phyloP scores from a whole-genome alignment of 2,797 vertebrate species.

The Anguilla anguilla region DNA sequence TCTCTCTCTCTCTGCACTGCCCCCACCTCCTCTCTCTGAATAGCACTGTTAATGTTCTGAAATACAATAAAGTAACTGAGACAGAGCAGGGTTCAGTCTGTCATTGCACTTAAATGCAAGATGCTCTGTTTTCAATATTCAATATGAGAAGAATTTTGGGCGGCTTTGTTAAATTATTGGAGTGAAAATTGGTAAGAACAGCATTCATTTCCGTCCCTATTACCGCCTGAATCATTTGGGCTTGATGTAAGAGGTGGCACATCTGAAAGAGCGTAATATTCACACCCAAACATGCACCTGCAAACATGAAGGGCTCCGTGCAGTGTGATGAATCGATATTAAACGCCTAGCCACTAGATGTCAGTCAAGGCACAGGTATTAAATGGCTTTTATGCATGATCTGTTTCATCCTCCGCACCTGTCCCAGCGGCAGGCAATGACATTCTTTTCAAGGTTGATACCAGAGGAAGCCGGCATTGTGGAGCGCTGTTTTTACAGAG shows the following conservation, averaged over 20 bases:
- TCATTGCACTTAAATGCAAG: neutral
- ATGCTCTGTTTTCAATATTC: neutral
- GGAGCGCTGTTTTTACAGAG: slow-evolving; percentile 18
- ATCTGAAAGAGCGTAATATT: neutral
- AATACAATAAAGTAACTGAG: too few relatives aligned
- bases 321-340: neutral
- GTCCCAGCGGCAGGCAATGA: slow-evolving; percentile 23
- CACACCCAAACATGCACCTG: neutral
- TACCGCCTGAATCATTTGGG: neutral
- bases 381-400: slow-evolving; percentile 2
- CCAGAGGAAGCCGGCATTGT: slow-evolving; percentile 26
- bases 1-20: too few relatives aligned
- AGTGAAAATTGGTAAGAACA: neutral
- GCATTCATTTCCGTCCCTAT: neutral
- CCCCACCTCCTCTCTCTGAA: neutral
- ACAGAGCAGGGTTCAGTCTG: neutral
- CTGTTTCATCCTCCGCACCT: slow-evolving; percentile 2
- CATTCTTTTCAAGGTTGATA: slow-evolving; percentile 42
- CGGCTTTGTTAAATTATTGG: neutral
- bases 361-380: slow-evolving; percentile 30
- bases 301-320: neutral
- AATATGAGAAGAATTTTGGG: neutral
- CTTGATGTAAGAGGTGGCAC: neutral
- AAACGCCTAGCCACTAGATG: slow-evolving; percentile 32
- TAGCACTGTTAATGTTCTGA: neutral